Conservation (phyloP, 2,113 vertebrate genomes). For the Halcyon malimbica region DNA sequence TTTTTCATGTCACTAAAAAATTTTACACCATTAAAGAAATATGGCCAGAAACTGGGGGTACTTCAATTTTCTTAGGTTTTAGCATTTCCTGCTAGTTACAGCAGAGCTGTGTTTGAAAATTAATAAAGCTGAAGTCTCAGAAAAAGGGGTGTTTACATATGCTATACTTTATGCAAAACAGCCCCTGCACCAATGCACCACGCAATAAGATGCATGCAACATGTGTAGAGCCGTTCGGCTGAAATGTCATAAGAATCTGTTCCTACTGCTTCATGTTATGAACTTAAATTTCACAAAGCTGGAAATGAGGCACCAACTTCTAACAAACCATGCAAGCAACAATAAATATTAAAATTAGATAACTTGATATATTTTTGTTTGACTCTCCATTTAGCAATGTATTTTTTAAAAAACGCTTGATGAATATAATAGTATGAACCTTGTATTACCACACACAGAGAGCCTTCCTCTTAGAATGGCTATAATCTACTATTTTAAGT, state of each 20-base stretch:
- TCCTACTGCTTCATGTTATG: background rate
- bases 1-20: background rate
- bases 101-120: background rate
- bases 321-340: background rate
- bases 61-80: background rate
- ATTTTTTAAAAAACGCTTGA: background rate
- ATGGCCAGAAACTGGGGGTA: background rate
- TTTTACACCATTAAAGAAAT: background rate
- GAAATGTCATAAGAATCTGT: background rate
- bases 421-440: background rate
- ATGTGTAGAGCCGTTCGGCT: rapidly evolving
- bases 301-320: background rate
- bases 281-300: background rate
- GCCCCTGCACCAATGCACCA: background rate
- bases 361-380: background rate
- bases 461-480: background rate
- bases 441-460: background rate
- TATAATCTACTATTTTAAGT: background rate
- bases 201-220: background rate
- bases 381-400: background rate
- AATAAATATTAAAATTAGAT: background rate
- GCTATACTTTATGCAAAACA: background rate
- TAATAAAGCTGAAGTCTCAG: background rate
- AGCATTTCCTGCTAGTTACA: background rate
- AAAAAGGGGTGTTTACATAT: background rate